These are phyloP conservation scores for Cheirogaleus major DNA, from an alignment of 2,797 vertebrate genomes.

Conservation along the genomic window DNA sequence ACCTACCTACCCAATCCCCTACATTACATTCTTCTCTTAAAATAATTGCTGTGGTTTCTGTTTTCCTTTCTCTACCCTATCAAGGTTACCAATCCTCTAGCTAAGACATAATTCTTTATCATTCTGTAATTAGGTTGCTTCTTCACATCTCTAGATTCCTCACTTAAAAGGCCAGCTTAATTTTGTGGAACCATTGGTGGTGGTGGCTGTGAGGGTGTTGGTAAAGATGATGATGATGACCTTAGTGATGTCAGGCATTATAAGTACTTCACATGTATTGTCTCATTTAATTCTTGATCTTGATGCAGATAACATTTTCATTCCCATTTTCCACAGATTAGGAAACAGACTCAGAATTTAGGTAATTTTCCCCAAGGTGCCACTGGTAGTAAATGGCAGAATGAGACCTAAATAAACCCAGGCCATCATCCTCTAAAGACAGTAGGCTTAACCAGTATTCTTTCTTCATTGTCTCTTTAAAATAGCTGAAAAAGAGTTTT, in stretches of 20 bases:
- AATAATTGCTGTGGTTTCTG: background rate
- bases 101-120: slow-evolving; percentile 14
- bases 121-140: background rate
- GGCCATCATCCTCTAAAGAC: background rate
- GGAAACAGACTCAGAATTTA: background rate
- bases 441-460: background rate
- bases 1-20: background rate
- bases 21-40: background rate
- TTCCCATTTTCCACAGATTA: background rate
- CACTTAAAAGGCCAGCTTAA: background rate
- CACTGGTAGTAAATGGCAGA: background rate
- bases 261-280: background rate
- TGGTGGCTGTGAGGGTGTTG: background rate
- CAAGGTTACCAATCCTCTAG: slow-evolving; percentile 7
- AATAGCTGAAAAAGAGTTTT: background rate
- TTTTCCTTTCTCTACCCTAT: background rate
- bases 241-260: background rate
- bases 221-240: background rate
- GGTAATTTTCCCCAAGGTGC: background rate
- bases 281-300: slow-evolving; percentile 6
- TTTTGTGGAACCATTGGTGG: background rate
- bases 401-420: slow-evolving; percentile 15
- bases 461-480: background rate
- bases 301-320: slow-evolving; percentile 9
- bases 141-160: background rate